Conservation (phyloP, 2,888 invertebrate species). For the Leucophenga maculata region DNA sequence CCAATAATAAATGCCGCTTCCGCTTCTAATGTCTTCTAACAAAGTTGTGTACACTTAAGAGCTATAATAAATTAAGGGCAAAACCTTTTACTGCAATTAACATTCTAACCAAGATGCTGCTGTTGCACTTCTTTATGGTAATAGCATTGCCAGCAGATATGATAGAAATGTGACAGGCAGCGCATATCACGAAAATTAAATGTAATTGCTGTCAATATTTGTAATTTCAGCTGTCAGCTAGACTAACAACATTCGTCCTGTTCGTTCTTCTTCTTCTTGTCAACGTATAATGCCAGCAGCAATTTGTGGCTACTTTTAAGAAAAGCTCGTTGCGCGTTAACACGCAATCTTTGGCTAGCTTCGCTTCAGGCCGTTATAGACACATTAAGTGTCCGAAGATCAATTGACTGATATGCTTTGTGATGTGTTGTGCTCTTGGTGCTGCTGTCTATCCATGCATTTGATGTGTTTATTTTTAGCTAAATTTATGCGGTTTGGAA, state of each 20-base stretch:
- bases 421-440: too few species aligned
- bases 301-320: conserved; percentile 7
- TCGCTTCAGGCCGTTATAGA: neutral
- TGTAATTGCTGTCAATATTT: conserved; percentile 22
- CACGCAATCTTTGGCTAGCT: neutral
- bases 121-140: conserved; percentile 8
- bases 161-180: conserved; percentile 13
- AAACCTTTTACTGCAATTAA: conserved; percentile 8
- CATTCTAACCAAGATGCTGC: conserved; percentile 11
- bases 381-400: conserved; percentile 19
- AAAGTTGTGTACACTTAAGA: neutral
- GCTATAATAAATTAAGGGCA: conserved; percentile 12
- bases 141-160: conserved; percentile 6
- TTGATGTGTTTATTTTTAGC: conserved; percentile 10
- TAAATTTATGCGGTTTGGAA: neutral
- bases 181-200: conserved; percentile 1
- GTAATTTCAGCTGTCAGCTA: conserved; percentile 15
- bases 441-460: too few species aligned
- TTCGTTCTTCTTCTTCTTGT: neutral
- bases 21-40: neutral
- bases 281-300: neutral
- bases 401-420: conserved; percentile 13
- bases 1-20: neutral
- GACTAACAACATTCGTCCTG: conserved; percentile 9
- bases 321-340: neutral